phyloP scores from a whole-genome alignment of 2,797 vertebrate genomes.

The Coregonus sp. region DNA sequence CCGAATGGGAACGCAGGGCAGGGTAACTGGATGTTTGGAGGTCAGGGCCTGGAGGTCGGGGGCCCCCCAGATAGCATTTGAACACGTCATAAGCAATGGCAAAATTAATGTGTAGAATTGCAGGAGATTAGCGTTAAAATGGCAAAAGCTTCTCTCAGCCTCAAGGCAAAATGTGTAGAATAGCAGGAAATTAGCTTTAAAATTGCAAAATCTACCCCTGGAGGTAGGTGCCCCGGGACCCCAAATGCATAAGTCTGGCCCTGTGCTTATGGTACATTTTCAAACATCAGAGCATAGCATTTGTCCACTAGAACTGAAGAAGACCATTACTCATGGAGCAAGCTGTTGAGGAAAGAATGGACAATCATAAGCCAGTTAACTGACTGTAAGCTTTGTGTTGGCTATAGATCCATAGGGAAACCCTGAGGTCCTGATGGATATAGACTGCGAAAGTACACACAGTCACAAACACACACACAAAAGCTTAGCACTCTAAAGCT shows the following conservation, averaged over 20 bases:
- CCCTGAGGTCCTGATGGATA: not conserved
- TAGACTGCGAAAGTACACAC: not conserved
- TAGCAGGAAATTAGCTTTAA: no score
- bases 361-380: slow-evolving; percentile 24
- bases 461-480: not conserved
- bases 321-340: not conserved
- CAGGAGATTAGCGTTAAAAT: no score
- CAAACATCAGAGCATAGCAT: not conserved
- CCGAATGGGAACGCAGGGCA: no score
- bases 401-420: slow-evolving; percentile 8
- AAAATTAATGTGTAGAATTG: no score
- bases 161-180: no score
- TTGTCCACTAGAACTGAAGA: not conserved
- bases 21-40: no score
- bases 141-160: no score
- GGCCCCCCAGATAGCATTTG: no score
- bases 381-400: slow-evolving; percentile 10
- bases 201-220: no score
- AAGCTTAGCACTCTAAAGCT: slow-evolving; percentile 5
- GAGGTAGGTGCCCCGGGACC: no score
- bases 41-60: no score
- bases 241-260: not conserved
- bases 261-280: slow-evolving; percentile 1
- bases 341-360: slow-evolving; percentile 13
- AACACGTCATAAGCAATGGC: no score